Evolutionary conservation across 2,797 vertebrate species (phyloP).

Genomic region (Heterohyrax brucei): DNA sequence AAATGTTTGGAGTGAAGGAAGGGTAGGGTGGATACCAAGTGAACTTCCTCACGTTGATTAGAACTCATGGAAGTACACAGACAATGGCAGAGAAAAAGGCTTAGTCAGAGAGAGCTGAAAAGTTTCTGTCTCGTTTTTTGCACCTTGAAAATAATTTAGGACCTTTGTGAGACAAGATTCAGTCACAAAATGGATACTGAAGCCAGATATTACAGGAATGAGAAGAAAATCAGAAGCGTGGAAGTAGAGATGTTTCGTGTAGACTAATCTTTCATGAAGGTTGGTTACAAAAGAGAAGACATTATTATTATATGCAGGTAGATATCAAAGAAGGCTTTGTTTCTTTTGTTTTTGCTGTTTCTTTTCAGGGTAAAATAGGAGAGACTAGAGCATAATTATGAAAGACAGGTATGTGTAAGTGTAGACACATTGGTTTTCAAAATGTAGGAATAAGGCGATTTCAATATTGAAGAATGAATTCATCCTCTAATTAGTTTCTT

Average conservation of each 20-base stretch:
- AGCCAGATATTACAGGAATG: background rate
- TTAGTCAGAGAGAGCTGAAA: background rate
- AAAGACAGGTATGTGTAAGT: background rate
- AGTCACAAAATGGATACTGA: background rate
- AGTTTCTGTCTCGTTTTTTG: background rate
- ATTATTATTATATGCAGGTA: background rate
- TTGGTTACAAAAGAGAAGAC: background rate
- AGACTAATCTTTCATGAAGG: background rate
- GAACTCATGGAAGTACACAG: background rate
- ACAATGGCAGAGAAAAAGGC: background rate
- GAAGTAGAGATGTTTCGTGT: background rate
- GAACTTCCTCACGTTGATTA: background rate
- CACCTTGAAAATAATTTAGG: background rate
- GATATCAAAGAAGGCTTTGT: background rate
- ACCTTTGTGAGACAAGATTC: background rate
- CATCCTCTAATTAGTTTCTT: background rate
- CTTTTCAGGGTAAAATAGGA: background rate
- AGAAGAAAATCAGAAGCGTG: background rate
- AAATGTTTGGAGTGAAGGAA: background rate
- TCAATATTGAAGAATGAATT: slow-evolving; percentile 14
- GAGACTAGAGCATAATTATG: background rate
- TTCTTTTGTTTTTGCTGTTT: background rate
- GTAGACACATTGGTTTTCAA: background rate
- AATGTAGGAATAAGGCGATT: background rate
- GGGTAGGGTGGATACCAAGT: background rate